phyloP scores from a whole-genome alignment of 2,888 invertebrate species.

The Antheraea yamamai region DNA sequence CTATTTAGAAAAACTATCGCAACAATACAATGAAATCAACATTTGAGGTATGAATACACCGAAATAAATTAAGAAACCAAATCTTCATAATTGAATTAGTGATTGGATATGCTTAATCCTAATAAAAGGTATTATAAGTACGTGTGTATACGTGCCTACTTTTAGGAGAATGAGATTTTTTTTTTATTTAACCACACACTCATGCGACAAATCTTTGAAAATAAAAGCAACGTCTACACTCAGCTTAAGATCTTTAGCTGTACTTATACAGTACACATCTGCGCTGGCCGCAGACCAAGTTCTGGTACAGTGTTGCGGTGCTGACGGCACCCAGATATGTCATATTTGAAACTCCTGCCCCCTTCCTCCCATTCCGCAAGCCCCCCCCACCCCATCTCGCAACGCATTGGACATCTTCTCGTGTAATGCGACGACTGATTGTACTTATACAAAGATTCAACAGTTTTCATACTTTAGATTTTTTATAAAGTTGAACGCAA shows the following conservation, averaged over 20 bases:
- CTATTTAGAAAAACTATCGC: background rate
- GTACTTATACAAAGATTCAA: slow-evolving; percentile 40
- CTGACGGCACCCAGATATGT: slow-evolving; percentile 77
- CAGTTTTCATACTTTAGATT: slow-evolving; percentile 42
- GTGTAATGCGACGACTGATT: slow-evolving; percentile 64
- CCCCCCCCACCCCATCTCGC: slow-evolving; percentile 36
- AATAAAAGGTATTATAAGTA: background rate
- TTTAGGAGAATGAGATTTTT: too few species aligned
- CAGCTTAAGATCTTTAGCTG: slow-evolving; percentile 22
- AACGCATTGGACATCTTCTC: slow-evolving; percentile 63
- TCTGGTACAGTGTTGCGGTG: slow-evolving; percentile 70
- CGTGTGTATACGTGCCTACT: too few species aligned
- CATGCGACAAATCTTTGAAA: background rate
- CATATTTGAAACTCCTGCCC: slow-evolving; percentile 65
- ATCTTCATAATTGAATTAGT: too few species aligned
- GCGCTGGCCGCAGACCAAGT: slow-evolving; percentile 76
- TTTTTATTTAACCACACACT: too few species aligned
- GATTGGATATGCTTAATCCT: background rate
- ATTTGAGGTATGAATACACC: background rate
- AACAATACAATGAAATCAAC: background rate
- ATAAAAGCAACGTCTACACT: slow-evolving; percentile 10
- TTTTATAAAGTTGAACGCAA: background rate
- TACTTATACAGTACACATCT: slow-evolving; percentile 57
- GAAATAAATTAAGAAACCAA: background rate
- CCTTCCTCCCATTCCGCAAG: slow-evolving; percentile 34